Evolutionary conservation across 64 coral and sea anemone genomes (phyloP), one percentile per base, ranked within the genome.

Genomic region (Pocillopora damicornis): DNA sequence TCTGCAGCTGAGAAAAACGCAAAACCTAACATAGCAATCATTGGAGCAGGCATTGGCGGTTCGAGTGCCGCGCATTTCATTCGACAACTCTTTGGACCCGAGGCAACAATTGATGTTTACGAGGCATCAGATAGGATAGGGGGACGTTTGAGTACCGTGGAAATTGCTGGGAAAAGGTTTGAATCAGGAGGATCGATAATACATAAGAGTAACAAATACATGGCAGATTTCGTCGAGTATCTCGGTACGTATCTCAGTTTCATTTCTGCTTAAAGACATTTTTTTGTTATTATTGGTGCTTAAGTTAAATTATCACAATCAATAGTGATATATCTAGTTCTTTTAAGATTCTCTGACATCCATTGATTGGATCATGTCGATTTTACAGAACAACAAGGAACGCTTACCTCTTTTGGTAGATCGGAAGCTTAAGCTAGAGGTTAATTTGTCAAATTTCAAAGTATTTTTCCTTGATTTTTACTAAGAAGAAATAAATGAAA

Each of bases 141-240:
- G 63, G 97, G 97, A 15, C 75, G 97, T 13, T 77, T 99, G 35
- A 88, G 62, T 20, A 94, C 92, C 34, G 74, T 99, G 17, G 88
- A 99, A 76, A 69, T 99, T 23, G 83, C 42, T 11, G 97, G 93
- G 1, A 86, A 94, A 9, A 76, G 15, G 35, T 99, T 92, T 60
- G 97, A 99, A 83, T 86, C 93, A 4, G 97, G 97, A 35, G 97
- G 97, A 16, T 92, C 90, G 23, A 89, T 99, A 68, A 90, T 99
- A 71, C 97, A 99, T 15, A 88, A 87, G 1, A 82, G 77, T 11
- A 99, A 99, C 38, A 87, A 92, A 20, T 95, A 99, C 63, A 99
- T 99, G 93, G 80, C 75, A 37, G 79, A 59, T 69, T 99, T 99
- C 76, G 93, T 93, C 15, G 76, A 92, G 23, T 76, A 90, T 35